Evolutionary conservation across 2,113 vertebrate species (phyloP).

Genomic region (Geococcyx californianus): DNA sequence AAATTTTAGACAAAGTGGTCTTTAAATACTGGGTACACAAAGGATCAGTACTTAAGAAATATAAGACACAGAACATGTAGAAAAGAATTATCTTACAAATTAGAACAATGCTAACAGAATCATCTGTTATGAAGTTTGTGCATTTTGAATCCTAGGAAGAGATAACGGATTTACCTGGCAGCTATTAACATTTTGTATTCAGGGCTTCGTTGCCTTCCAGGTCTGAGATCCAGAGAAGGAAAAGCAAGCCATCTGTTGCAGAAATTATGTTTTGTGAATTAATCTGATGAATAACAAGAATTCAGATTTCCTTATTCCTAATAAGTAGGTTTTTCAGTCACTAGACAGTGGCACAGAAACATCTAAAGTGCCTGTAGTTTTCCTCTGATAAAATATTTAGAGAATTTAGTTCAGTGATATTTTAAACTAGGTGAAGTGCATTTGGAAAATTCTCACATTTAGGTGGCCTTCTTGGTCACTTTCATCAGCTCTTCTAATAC

Average conservation of each 20-base stretch:
- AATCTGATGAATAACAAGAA: constrained; percentile 3
- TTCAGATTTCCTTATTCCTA: constrained; percentile 16
- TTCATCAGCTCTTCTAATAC: not conserved
- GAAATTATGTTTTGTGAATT: constrained; percentile 4
- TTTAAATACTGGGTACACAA: constrained; percentile 17
- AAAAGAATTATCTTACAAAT: not conserved
- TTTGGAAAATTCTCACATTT: constrained; percentile 4
- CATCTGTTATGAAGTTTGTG: not conserved
- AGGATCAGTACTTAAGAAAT: constrained; percentile 6
- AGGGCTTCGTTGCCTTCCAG: not conserved
- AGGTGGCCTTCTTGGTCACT: not conserved
- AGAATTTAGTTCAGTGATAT: constrained; percentile 10
- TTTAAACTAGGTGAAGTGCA: constrained; percentile 35
- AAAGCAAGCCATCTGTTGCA: not conserved
- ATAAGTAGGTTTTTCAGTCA: constrained; percentile 33
- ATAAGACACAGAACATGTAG: not conserved
- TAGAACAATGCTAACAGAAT: not conserved
- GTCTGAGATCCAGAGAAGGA: not conserved
- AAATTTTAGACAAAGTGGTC: constrained; percentile 3
- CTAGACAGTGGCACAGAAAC: constrained; percentile 2
- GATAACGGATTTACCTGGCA: not conserved
- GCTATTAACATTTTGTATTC: not conserved
- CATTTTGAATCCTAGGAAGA: not conserved
- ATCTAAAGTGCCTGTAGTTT: not conserved
- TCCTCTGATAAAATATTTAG: constrained; percentile 57